Base-by-base conservation (phyloP, 1,140 invertebrate genomes). In the Archivesica marissinica region DNA sequence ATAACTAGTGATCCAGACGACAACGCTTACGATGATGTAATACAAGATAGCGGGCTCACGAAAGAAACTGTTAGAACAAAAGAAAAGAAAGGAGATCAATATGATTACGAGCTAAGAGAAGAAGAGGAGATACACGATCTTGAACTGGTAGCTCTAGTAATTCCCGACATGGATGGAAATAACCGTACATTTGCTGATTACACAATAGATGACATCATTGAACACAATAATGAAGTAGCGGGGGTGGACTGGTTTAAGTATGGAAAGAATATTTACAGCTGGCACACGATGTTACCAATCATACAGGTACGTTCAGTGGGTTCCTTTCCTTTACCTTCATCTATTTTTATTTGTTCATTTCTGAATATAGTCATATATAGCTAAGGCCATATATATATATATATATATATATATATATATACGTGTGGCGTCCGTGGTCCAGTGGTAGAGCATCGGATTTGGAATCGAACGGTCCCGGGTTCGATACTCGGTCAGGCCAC, bases 201-300 rank as follows among this genome's bases (percentile, higher is more conserved):
- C 23, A 56, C 74, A 15, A 28, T 76, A 33, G 47, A 56, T 39
- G 74, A 76, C 30, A 76, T 76, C 7, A 33, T 76, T n/a, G 52
- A 56, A 59, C 74, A 76, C 28, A 76, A 76, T 41, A 76, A 56
- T 56, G 54, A 56, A 38, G 74, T 41, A 0, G 30, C 2, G 3
- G 47, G 20, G 15, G 2, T 23, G 13, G 76, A 79, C 35, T 79
- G 76, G 76, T 79, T 79, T 28, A 61, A 66, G 33, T 79, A 64
- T n/a, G 76, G 76, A 11, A 30, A n/a, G 50, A 79, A 79, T 56
- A 50, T 79, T 17, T 79, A 79, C 76, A 79, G 59, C 38, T 50
- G 33, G 7, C 17, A 33, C 11, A 79, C 28, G 35, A 64, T 79
- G 56, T 0, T 30, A 20, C 59, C 76, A 17, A 79, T 79, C 1